These are phyloP conservation scores for Ridgeia piscesae DNA, from an alignment of 1,140 invertebrate genomes.

Conservation along the genomic window DNA sequence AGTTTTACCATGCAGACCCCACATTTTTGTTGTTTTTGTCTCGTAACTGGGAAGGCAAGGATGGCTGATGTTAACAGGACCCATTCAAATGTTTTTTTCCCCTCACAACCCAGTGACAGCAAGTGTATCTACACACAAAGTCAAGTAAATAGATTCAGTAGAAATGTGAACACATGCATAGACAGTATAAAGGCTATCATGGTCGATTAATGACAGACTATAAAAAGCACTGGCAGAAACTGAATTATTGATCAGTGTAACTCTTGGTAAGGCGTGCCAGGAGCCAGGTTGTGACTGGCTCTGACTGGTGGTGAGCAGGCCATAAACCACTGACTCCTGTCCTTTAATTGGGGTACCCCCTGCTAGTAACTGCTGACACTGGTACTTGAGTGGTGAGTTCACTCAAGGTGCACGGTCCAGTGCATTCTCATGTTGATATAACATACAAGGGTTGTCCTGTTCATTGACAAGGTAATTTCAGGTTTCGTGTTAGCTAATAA, in stretches of 20 bases:
- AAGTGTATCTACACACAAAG: background rate
- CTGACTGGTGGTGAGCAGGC: background rate
- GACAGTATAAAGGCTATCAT: background rate
- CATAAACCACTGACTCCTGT: background rate
- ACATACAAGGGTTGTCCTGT: background rate
- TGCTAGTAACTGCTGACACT: background rate
- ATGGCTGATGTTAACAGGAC: too few species aligned
- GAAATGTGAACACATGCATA: background rate
- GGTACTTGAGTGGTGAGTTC: background rate
- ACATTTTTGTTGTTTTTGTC: too few species aligned
- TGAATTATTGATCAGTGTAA: background rate
- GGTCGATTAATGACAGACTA: background rate
- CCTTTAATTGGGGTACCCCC: background rate
- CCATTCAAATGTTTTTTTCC: too few species aligned
- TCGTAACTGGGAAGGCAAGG: too few species aligned
- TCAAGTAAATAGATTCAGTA: background rate
- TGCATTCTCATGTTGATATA: background rate
- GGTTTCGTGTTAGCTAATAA: background rate
- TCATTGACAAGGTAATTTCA: background rate
- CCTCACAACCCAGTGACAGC: too few species aligned
- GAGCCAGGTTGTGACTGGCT: background rate
- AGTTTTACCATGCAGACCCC: too few species aligned
- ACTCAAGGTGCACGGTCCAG: background rate
- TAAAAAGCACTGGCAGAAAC: background rate
- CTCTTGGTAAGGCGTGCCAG: background rate